These are phyloP conservation scores for Ylistrum balloti DNA, from an alignment of 1,140 invertebrate genomes.

Conservation along the genomic window DNA sequence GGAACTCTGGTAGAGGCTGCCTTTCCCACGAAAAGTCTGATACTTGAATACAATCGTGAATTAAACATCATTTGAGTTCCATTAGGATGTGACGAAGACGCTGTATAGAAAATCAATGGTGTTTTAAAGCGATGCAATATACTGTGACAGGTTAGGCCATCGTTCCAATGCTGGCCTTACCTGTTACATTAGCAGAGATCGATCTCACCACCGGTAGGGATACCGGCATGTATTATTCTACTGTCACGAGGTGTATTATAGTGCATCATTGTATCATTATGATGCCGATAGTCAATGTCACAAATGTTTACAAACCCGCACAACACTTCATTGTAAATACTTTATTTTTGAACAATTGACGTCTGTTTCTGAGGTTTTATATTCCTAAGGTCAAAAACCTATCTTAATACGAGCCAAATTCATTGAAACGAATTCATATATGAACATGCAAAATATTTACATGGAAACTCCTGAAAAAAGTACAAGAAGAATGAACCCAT, in stretches of 20 bases:
- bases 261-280: too few species aligned
- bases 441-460: too few species aligned
- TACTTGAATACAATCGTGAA: constrained; percentile 38
- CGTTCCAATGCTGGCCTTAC: constrained; percentile 25
- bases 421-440: too few species aligned
- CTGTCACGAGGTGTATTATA: not conserved
- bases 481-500: too few species aligned
- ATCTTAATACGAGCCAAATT: too few species aligned
- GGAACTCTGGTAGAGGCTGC: not conserved
- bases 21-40: constrained; percentile 37
- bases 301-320: too few species aligned
- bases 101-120: constrained; percentile 17
- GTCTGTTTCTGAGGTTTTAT: too few species aligned
- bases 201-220: not conserved
- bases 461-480: too few species aligned
- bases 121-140: constrained; percentile 39
- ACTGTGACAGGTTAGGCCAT: constrained; percentile 32
- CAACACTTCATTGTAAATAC: too few species aligned
- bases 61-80: constrained; percentile 39
- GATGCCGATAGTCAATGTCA: too few species aligned
- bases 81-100: constrained; percentile 32
- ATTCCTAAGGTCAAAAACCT: too few species aligned
- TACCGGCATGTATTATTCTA: not conserved
- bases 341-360: too few species aligned
- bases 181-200: constrained; percentile 10